Base-by-base conservation (phyloP, 1,140 invertebrate species). In the Conus betulinus region DNA sequence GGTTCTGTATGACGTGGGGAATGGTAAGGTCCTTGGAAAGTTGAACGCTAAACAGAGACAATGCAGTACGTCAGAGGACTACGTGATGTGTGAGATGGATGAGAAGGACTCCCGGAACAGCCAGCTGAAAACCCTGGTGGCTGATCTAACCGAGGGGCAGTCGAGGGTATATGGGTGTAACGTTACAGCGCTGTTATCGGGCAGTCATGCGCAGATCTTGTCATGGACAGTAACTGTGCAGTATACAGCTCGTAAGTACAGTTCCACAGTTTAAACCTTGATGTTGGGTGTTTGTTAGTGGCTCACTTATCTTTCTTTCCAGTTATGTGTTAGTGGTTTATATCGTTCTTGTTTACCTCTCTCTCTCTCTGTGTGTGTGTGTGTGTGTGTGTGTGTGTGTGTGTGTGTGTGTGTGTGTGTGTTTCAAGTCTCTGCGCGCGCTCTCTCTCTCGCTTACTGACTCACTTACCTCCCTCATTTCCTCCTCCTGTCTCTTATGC, bases 141-240 rank as follows among this genome's bases (percentile, higher is more conserved):
- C 71, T 6, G 84, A 74, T 53, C 23, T 85, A 15, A 20, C 63
- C 4, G 71, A 87, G 71, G 85, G 71, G 3, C n/a, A 55, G 71
- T 57, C 85, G 71, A 87, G 85, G 85, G 53, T 78, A 52, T 87
- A 57, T 57, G 85, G 85, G 11, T 87, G 85, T 79, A 87, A 87
- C 74, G 71, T 87, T 20, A 55, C 85, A 25, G 85, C 71, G 2
- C 27, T 85, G 63, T n/a, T 53, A 5, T 39, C 67, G 10, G 84
- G 84, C 7, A 17, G 84, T 53, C 23, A 17, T 23, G 27, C 23
- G 3, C 6, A 23, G 51, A 74, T 76, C 7, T 7, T 85, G 6
- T 85, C 84, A 8, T 85, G 84, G 84, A 74, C 67, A 4, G 10
- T 85, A 53, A 63, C 71, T 13, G 39, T 85, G 8, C 84, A 85